Base-by-base conservation (phyloP, 2,888 invertebrate species). In the Micoletzkya japonica region DNA sequence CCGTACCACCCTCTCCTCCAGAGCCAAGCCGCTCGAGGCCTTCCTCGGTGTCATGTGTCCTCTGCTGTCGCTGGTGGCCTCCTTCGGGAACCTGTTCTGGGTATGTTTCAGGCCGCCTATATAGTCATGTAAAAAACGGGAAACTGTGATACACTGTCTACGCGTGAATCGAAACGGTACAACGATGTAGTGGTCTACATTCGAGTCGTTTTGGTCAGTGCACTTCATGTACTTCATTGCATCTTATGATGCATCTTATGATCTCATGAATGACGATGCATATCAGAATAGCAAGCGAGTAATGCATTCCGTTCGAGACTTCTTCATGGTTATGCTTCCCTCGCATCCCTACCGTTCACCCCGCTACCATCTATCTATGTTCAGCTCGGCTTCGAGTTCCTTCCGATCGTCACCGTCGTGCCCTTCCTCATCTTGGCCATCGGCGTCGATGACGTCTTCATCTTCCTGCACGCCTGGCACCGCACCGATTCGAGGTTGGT, bases 361-460 rank as follows among this genome's bases (percentile, higher is more conserved):
- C n/a, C n/a, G n/a, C n/a, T n/a, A n/a, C n/a, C n/a, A n/a, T n/a
- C n/a, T n/a, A 28, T 20, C 52, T 20, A 17, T 4, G 70, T 79
- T 49, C 63, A 82, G 82, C 66, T 84, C 34, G 82, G 80, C 24
- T 84, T 82, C 70, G 83, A 85, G 58, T 84, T 82, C 70, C 70
- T 84, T 34, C 85, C 85, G 6, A 85, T 85, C 58, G 81, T 84
- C 39, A 82, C 82, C 7, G 85, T 85, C 7, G 83, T 85, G 32
- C 85, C 85, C 6, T 85, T 85, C 71, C 75, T 85, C 56, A 77
- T 85, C 44, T 72, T 85, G 20, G 83, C 85, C 39, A 82, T 85
- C 44, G 85, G 85, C 10, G 84, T 85, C 37, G 85, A 85, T 73
- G 85, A 85, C 59, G 85, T 83, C 2, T 85, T 81, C 77, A 85